Evolutionary conservation across 92 coral and sea anemone genomes (phyloP).

Genomic region (Pocillopora grandis): DNA sequence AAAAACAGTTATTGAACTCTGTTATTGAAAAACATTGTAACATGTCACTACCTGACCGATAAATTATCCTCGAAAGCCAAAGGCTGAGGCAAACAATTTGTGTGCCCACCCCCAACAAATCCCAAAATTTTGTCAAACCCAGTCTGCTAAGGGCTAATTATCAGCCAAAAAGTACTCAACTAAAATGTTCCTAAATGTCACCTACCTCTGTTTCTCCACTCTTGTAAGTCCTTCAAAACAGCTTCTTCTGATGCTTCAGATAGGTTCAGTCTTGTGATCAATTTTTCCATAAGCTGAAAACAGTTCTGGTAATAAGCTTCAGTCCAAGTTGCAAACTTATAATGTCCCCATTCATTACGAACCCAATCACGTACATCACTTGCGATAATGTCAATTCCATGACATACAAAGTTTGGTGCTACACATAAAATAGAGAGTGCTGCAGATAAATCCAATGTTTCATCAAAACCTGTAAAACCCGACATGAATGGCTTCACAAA

Average conservation of each 20-base stretch:
- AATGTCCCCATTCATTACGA: slow-evolving; percentile 49
- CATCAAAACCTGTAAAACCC: slow-evolving; percentile 36
- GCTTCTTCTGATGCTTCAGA: not conserved
- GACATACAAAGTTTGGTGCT: slow-evolving; percentile 21
- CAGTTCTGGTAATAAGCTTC: slow-evolving; percentile 1
- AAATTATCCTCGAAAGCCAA: too few species aligned
- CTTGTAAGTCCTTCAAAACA: not conserved
- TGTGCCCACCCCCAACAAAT: too few species aligned
- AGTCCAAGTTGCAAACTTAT: slow-evolving; percentile 32
- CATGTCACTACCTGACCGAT: too few species aligned
- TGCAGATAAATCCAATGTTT: slow-evolving; percentile 40
- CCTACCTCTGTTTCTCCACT: slow-evolving; percentile 18
- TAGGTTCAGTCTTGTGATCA: not conserved
- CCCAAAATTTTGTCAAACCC: too few species aligned
- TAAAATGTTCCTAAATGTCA: too few species aligned
- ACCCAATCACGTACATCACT: slow-evolving; percentile 15
- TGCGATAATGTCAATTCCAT: slow-evolving; percentile 21
- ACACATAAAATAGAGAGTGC: slow-evolving; percentile 37
- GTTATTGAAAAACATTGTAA: too few species aligned
- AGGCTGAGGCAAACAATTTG: too few species aligned
- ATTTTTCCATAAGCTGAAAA: not conserved
- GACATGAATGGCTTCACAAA: slow-evolving; percentile 41
- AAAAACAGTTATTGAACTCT: too few species aligned
- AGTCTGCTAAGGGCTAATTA: too few species aligned
- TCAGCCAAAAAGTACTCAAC: too few species aligned